Evolutionary conservation across 2,113 vertebrate genomes (phyloP).

Genomic region (Tachycineta bicolor): DNA sequence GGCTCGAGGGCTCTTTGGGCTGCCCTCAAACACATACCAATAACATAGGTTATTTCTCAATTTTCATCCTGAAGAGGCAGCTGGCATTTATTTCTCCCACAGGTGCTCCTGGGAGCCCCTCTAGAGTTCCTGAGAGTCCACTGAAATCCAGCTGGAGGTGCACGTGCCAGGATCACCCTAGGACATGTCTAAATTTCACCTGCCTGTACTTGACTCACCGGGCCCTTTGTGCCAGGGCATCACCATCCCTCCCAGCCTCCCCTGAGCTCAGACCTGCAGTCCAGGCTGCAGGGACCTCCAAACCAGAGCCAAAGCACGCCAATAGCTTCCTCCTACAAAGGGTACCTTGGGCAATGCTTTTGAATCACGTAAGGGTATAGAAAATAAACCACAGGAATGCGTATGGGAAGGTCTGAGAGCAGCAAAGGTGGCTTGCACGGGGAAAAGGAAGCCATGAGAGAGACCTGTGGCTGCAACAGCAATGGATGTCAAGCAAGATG

Average conservation of each 20-base stretch:
- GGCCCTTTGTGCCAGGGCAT: not conserved
- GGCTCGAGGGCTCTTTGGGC: not conserved
- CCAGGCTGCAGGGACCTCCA: not conserved
- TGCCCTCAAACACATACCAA: not conserved
- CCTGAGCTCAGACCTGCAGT: not conserved
- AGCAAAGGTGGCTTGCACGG: not conserved
- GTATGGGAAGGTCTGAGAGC: not conserved
- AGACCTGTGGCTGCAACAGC: not conserved
- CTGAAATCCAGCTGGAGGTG: not conserved
- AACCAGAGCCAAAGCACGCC: not conserved
- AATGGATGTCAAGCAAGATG: not conserved
- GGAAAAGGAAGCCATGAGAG: not conserved
- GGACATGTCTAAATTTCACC: not conserved
- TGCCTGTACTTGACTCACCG: not conserved
- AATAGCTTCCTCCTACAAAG: not conserved
- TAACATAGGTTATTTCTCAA: not conserved
- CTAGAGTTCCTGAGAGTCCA: not conserved
- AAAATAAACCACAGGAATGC: not conserved
- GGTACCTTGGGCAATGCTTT: not conserved
- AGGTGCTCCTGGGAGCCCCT: not conserved
- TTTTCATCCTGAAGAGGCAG: not conserved
- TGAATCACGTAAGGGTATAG: not conserved
- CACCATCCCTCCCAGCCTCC: not conserved
- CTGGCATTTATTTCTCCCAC: not conserved
- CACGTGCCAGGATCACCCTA: not conserved